Evolutionary conservation across 2,888 invertebrate genomes (phyloP).

Genomic region (Dexiosoma caninum): DNA sequence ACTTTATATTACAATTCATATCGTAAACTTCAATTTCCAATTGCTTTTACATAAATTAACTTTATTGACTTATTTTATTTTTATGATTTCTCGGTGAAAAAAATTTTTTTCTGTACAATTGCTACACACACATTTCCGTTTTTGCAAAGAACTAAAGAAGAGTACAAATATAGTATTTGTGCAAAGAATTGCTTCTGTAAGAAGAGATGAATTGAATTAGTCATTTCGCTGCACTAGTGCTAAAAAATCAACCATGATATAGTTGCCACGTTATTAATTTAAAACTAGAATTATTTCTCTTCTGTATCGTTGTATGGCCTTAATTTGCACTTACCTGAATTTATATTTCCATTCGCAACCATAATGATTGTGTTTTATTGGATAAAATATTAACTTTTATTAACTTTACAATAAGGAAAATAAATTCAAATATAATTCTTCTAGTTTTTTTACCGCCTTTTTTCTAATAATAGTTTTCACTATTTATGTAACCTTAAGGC

Average conservation of each 20-base stretch:
- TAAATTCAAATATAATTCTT: too few relatives aligned
- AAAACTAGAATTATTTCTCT: not conserved
- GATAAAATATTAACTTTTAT: too few relatives aligned
- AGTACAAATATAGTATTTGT: conserved; percentile 45
- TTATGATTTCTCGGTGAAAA: conserved; percentile 17
- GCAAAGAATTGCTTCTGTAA: conserved; percentile 21
- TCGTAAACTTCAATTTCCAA: not conserved
- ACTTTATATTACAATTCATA: conserved; percentile 17
- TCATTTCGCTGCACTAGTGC: conserved; percentile 3
- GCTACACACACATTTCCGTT: conserved; percentile 63
- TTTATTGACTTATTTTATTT: conserved; percentile 17
- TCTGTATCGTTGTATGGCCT: too few relatives aligned
- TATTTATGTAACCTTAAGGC: too few relatives aligned
- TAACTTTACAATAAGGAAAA: too few relatives aligned
- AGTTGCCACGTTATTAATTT: not conserved
- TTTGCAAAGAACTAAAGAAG: conserved; percentile 63
- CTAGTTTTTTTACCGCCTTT: too few relatives aligned
- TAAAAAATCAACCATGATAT: not conserved
- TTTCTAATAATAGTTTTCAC: too few relatives aligned
- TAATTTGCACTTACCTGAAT: too few relatives aligned
- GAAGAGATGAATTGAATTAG: conserved; percentile 2
- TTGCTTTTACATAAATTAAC: not conserved
- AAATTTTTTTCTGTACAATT: conserved; percentile 49
- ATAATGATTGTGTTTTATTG: too few relatives aligned
- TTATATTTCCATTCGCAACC: too few relatives aligned